phyloP scores from a whole-genome alignment of 2,888 invertebrate genomes.

The Pocota personata region DNA sequence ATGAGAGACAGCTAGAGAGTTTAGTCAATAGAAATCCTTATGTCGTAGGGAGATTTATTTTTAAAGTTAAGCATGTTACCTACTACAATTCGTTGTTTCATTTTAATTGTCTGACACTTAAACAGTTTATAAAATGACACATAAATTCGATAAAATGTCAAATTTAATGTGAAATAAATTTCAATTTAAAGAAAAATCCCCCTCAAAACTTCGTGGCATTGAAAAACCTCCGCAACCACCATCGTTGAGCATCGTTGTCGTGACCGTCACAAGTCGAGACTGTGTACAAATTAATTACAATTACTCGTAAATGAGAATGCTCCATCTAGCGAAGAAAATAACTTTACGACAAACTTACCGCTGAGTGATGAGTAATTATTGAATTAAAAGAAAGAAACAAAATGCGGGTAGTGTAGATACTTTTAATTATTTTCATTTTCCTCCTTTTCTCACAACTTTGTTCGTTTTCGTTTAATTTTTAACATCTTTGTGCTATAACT shows the following conservation, averaged over 20 bases:
- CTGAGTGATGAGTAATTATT: slow-evolving; percentile 25
- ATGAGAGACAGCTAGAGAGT: too few relatives aligned
- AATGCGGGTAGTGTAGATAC: slow-evolving; percentile 10
- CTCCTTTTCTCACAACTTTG: not conserved
- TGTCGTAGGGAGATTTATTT: too few relatives aligned
- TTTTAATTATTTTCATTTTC: not conserved
- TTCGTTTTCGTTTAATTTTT: not conserved
- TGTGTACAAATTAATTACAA: slow-evolving; percentile 32
- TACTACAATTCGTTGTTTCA: too few relatives aligned
- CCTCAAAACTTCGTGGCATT: not conserved
- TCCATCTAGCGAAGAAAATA: slow-evolving; percentile 1
- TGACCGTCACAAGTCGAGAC: not conserved
- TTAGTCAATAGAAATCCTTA: too few relatives aligned
- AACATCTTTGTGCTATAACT: not conserved
- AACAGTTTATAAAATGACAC: not conserved
- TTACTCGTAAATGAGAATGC: slow-evolving; percentile 44
- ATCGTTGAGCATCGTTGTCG: not conserved
- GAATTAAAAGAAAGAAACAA: not conserved
- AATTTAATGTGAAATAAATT: slow-evolving; percentile 28
- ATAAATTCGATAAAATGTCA: slow-evolving; percentile 12
- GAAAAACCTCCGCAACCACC: slow-evolving; percentile 1
- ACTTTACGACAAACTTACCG: not conserved
- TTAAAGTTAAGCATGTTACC: too few relatives aligned
- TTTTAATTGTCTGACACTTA: not conserved
- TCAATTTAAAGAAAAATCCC: slow-evolving; percentile 15